A percentile compares a stretch with the other conserved stretches of the same genome.
These are phyloP conservation scores for Drosophila diplacantha DNA, from an alignment of 2,888 invertebrate genomes.

Conservation along the genomic window DNA sequence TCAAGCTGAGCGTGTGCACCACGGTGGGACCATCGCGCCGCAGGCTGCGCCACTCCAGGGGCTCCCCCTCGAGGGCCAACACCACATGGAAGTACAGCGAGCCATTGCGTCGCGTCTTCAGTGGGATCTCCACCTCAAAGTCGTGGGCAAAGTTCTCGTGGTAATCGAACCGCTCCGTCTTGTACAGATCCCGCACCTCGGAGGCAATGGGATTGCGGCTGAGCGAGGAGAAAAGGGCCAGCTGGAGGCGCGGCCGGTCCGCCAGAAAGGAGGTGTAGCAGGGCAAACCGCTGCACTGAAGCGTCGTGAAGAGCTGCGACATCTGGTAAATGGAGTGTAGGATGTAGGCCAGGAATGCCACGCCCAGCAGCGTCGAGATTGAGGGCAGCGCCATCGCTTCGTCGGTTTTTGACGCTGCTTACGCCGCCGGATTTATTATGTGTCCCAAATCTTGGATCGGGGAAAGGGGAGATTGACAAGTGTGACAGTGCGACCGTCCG, in stretches of 20 bases:
- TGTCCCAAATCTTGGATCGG: too few species aligned
- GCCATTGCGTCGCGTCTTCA: constrained; percentile 89
- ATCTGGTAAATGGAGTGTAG: constrained; percentile 87
- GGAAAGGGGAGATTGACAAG: not conserved
- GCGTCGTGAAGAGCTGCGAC: constrained; percentile 83
- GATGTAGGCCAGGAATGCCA: constrained; percentile 84
- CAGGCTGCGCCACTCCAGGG: constrained; percentile 81
- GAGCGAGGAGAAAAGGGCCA: constrained; percentile 84
- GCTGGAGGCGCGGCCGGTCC: constrained; percentile 83
- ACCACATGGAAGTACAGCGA: constrained; percentile 88
- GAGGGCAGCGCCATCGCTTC: constrained; percentile 78
- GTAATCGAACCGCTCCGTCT: constrained; percentile 83
- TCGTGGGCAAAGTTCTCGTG: constrained; percentile 79
- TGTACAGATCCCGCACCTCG: constrained; percentile 82
- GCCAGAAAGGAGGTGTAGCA: constrained; percentile 86
- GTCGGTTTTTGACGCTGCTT: not conserved
- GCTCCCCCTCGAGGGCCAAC: constrained; percentile 81
- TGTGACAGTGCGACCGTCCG: not conserved
- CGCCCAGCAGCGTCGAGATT: constrained; percentile 81
- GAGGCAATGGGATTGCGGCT: constrained; percentile 80
- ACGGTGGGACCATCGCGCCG: constrained; percentile 81
- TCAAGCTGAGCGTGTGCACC: constrained; percentile 83
- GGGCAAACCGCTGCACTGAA: constrained; percentile 79
- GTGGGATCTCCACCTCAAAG: constrained; percentile 82
- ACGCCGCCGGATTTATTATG: not conserved